Evolutionary conservation across 2,888 invertebrate genomes (phyloP).

Genomic region (Cephus sareptanus): DNA sequence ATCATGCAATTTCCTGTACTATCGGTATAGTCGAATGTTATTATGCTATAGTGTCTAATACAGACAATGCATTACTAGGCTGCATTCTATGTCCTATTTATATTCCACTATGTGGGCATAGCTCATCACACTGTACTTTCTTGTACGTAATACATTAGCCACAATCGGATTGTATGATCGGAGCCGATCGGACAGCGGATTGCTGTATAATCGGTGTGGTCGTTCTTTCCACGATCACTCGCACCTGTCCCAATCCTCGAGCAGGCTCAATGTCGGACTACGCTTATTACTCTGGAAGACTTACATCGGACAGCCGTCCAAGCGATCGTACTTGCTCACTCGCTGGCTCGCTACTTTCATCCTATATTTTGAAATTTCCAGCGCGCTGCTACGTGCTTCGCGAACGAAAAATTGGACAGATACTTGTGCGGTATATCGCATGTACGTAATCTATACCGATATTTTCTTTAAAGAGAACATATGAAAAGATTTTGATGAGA

Average conservation of each 20-base stretch:
- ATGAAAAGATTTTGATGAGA: too few relatives aligned
- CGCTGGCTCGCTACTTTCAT: background rate
- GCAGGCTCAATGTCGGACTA: background rate
- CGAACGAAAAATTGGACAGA: background rate
- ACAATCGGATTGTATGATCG: constrained; percentile 31
- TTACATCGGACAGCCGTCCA: background rate
- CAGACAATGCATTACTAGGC: background rate
- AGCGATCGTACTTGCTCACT: background rate
- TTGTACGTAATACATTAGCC: background rate
- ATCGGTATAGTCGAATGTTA: background rate
- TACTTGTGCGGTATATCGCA: background rate
- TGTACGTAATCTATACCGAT: background rate
- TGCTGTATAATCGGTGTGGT: constrained; percentile 26
- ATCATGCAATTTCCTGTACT: background rate
- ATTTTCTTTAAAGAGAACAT: background rate
- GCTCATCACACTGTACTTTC: background rate
- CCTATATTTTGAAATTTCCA: background rate
- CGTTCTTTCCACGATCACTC: constrained; percentile 25
- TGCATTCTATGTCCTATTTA: background rate
- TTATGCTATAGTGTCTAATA: background rate
- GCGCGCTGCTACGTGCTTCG: background rate
- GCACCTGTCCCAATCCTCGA: constrained; percentile 29
- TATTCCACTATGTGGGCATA: background rate
- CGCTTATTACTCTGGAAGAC: background rate
- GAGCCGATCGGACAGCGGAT: constrained; percentile 39